These are phyloP conservation scores for Alaudala cheleensis DNA, from an alignment of 2,113 vertebrate genomes.

Conservation along the genomic window DNA sequence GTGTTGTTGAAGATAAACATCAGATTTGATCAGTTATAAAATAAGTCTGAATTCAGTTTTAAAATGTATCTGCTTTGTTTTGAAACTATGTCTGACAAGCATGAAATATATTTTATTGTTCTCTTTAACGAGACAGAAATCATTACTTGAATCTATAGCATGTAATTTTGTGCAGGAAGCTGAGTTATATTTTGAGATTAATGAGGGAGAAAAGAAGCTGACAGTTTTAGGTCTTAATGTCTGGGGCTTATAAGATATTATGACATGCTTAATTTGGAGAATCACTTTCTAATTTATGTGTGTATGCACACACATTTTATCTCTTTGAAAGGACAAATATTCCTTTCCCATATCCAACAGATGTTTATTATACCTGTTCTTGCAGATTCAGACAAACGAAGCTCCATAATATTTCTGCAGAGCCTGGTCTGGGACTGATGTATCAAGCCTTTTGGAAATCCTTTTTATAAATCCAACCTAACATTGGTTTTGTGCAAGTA, in stretches of 20 bases:
- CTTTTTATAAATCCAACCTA: neutral
- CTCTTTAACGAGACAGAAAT: constrained; percentile 43
- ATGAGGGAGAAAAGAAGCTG: constrained; percentile 22
- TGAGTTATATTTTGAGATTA: constrained; percentile 41
- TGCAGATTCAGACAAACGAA: neutral
- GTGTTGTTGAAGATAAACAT: neutral
- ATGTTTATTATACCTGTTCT: neutral
- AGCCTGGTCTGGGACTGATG: neutral
- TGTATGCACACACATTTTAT: neutral
- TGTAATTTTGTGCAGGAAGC: constrained; percentile 12
- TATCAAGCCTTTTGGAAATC: neutral
- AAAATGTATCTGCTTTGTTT: neutral
- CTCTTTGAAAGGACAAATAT: constrained; percentile 1
- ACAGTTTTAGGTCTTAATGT: constrained; percentile 33
- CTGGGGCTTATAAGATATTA: constrained; percentile 25
- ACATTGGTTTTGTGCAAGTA: neutral
- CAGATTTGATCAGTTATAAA: neutral
- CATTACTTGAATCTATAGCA: constrained; percentile 37
- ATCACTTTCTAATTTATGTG: neutral
- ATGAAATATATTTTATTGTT: constrained; percentile 28
- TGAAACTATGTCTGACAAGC: neutral
- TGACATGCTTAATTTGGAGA: constrained; percentile 23
- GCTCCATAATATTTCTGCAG: neutral
- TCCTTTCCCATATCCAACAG: neutral
- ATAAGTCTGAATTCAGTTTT: neutral